These are phyloP conservation scores for Andrena minutula DNA, from an alignment of 2,888 invertebrate species.

Conservation along the genomic window DNA sequence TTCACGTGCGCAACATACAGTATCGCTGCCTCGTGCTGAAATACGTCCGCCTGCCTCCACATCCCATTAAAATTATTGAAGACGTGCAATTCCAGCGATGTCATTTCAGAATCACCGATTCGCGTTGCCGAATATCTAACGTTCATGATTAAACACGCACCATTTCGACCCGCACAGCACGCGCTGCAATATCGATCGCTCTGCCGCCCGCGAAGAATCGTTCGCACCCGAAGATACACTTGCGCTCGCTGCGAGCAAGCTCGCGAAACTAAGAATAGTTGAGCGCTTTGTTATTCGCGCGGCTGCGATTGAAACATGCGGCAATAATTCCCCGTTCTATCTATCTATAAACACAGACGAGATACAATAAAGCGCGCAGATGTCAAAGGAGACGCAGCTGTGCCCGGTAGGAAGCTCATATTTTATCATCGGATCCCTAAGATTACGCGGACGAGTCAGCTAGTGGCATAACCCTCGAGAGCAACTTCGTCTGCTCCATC, in stretches of 20 bases:
- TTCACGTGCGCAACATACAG: too few relatives aligned
- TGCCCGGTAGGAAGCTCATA: conserved; percentile 29
- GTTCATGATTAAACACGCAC: conserved; percentile 5
- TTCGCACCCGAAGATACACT: conserved; percentile 4
- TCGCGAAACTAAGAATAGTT: conserved; percentile 45
- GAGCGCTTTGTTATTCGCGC: conserved; percentile 44
- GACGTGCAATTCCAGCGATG: background rate
- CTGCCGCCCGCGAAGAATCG: background rate
- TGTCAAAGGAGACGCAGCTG: conserved; percentile 53
- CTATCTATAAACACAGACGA: conserved; percentile 35
- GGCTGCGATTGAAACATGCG: conserved; percentile 28
- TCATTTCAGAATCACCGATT: background rate
- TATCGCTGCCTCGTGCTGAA: background rate
- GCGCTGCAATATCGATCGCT: background rate
- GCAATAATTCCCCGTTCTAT: conserved; percentile 47
- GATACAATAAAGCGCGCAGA: conserved; percentile 46
- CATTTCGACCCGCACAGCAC: background rate
- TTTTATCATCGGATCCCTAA: conserved; percentile 55
- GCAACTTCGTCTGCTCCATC: conserved; percentile 9
- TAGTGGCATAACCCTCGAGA: conserved; percentile 30
- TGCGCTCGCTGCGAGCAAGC: background rate
- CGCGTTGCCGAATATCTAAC: background rate
- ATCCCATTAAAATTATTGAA: background rate
- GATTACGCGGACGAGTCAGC: conserved; percentile 41
- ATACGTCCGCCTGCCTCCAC: background rate